Base-by-base conservation (phyloP, 2,113 vertebrate genomes). In the Actenoides lindsayi region DNA sequence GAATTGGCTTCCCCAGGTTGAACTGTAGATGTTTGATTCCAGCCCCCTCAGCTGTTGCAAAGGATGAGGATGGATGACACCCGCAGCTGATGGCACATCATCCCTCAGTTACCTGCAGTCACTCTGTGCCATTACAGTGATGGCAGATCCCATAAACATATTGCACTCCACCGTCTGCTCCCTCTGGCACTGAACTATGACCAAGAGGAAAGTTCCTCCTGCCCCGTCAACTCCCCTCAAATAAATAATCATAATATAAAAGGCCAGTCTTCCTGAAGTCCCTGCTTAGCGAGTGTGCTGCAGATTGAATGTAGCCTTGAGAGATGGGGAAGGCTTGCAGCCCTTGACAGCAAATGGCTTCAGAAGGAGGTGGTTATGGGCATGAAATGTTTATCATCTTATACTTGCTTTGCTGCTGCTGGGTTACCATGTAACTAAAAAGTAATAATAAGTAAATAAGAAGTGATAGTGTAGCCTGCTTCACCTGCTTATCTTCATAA, bases 191-290 rank as follows among this genome's bases (percentile, higher is more conserved):
- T 93, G 93, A 97, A 68, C 94, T 95, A 14, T 90, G 92, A 79
- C 94, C 80, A 57, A 74, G 67, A 75, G 67, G 80, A 87, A 92
- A 73, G 93, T 93, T 94, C 57, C 28, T 84, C 60, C 93, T 83
- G 75, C 85, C 53, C 79, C 82, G 46, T 71, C 71, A 85, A 35
- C 41, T 80, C 90, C 87, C 50, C 23, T 89, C 79, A 85, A 89
- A 94, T 97, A 97, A 97, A 97, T 97, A 97, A 96, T 87, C 53
- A 18, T 80, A 56, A 71, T 93, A 85, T 93, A 84, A 81, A 68
- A 75, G 64, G 35, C 33, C 30, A 78, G 54, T 23, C 51, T 76
- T 82, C 75, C 74, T 80, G 75, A 93, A 82, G 70, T 37, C 89
- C 46, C 90, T 78, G 73, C 82, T 89, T 89, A 83, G 91, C 33